A percentile compares a stretch with the other conserved stretches of the same genome.
These are phyloP conservation scores for Graphium colonna DNA, from an alignment of 2,888 invertebrate species.

Conservation along the genomic window DNA sequence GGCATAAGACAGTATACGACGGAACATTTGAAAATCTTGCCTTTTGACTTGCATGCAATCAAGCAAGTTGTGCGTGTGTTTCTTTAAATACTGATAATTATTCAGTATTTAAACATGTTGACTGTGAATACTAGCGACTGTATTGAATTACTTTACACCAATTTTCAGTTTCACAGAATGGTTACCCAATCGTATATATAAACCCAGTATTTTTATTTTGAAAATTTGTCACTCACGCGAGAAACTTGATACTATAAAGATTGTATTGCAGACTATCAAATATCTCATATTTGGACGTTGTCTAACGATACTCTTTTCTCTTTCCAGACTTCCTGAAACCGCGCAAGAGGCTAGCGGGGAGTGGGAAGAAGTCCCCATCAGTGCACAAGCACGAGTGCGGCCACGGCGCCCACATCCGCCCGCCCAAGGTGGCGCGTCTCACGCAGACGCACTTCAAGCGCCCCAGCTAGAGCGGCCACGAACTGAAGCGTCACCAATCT, in stretches of 20 bases:
- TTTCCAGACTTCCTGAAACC: conserved; percentile 85
- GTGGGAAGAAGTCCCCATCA: conserved; percentile 72
- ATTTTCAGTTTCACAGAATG: too few species aligned
- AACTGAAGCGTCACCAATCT: conserved; percentile 60
- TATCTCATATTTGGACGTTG: conserved; percentile 17
- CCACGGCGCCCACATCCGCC: conserved; percentile 69
- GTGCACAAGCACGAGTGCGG: conserved; percentile 71
- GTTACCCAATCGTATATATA: too few species aligned
- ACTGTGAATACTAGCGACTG: neutral
- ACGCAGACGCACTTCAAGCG: conserved; percentile 66
- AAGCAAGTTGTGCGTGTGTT: neutral
- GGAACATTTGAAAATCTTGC: too few species aligned
- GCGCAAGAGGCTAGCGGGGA: conserved; percentile 79
- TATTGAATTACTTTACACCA: too few species aligned
- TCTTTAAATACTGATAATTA: too few species aligned
- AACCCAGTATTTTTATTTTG: too few species aligned
- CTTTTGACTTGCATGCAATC: neutral
- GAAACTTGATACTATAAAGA: too few species aligned
- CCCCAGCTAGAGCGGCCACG: conserved; percentile 55
- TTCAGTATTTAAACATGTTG: neutral
- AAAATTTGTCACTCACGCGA: too few species aligned
- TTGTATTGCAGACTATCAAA: too few species aligned
- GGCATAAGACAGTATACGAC: too few species aligned
- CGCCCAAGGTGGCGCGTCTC: conserved; percentile 70
- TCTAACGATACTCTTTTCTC: neutral